Percentiles rank a stretch among this genome's conserved stretches.
These are phyloP conservation scores for Cebus imitator DNA, from an alignment of 2,113 vertebrate genomes.

Conservation along the genomic window DNA sequence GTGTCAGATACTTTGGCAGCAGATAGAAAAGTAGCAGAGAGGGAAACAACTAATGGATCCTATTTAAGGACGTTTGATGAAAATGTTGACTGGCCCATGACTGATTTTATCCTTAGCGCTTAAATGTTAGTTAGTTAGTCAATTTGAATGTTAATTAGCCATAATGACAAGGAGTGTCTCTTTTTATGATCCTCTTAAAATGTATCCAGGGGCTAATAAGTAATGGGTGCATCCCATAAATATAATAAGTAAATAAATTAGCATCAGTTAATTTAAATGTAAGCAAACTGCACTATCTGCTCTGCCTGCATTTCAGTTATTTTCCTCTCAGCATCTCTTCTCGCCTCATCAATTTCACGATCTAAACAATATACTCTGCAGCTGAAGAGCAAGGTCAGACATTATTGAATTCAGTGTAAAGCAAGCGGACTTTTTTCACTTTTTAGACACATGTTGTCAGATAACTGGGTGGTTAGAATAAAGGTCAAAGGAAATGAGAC, in stretches of 20 bases:
- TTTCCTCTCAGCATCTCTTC: slow-evolving; percentile 27
- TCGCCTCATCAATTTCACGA: slow-evolving; percentile 60
- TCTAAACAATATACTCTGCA: slow-evolving; percentile 21
- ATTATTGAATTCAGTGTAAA: slow-evolving; percentile 33
- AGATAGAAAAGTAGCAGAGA: not conserved
- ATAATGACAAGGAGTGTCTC: slow-evolving; percentile 73
- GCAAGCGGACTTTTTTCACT: not conserved
- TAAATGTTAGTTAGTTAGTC: slow-evolving; percentile 76
- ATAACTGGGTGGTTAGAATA: not conserved
- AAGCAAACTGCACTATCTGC: not conserved
- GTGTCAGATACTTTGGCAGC: slow-evolving; percentile 14
- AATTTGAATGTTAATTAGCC: slow-evolving; percentile 79
- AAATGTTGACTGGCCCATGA: slow-evolving; percentile 76
- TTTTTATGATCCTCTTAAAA: slow-evolving; percentile 68
- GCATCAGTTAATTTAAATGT: slow-evolving; percentile 67
- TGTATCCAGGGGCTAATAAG: slow-evolving; percentile 71
- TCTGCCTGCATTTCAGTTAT: not conserved
- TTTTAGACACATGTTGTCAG: not conserved
- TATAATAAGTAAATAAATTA: slow-evolving; percentile 79
- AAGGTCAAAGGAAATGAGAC: slow-evolving; percentile 47
- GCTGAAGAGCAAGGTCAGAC: slow-evolving; percentile 60
- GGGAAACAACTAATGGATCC: slow-evolving; percentile 4
- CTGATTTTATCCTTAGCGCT: slow-evolving; percentile 62
- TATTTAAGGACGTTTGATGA: slow-evolving; percentile 70
- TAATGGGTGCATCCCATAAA: slow-evolving; percentile 75